Base-by-base conservation (phyloP, 1,140 invertebrate species). In the Dreissena polymorpha region DNA sequence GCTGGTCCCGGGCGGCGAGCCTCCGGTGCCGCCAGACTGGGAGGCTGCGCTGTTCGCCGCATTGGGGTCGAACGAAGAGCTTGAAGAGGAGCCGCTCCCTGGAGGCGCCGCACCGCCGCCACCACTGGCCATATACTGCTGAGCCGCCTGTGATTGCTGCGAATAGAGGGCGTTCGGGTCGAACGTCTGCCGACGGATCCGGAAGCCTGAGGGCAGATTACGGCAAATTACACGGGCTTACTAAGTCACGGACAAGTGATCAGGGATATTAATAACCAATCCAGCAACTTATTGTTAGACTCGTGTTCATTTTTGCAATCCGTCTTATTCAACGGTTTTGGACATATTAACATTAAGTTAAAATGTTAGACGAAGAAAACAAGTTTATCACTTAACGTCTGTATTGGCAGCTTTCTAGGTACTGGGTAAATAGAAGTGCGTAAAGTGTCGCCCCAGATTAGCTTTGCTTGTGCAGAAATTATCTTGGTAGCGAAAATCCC, bases 111-210 rank as follows among this genome's bases (percentile, higher is more conserved):
- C 68, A 16, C 27, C 12, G 1, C 77, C 68, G 23, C 77, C 68
- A 10, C 68, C 77, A 55, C 27, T 79, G 7, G 27, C 72, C 77
- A 80, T 70, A 67, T 72, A 71, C 29, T 60, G 60, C 55, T 80
- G 51, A 23, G 77, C 55, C 14, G 77, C 25, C 27, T 80, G 77
- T 0, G 77, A 57, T 25, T 80, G 77, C 25, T 80, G 77, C 23
- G 70, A 14, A 25, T 71, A 80, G 0, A 80, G 39, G 14, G 77
- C 68, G 72, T 80, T 80, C 1, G 77, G 51, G 27, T 80, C 77
- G 23, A 80, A 80, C 39, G 39, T 39, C 6, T 70, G 53, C 18
- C 77, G 51, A 0, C 68, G 67, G 29, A 78, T 39, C 12, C 63
- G 39, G 57, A 60, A 75, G 18, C 60, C 18, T 23, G 18, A 63